Percentiles rank a stretch among this genome's conserved stretches.
phyloP scores from a whole-genome alignment of 2,888 invertebrate species.

The Ectropis crepuscularia region DNA sequence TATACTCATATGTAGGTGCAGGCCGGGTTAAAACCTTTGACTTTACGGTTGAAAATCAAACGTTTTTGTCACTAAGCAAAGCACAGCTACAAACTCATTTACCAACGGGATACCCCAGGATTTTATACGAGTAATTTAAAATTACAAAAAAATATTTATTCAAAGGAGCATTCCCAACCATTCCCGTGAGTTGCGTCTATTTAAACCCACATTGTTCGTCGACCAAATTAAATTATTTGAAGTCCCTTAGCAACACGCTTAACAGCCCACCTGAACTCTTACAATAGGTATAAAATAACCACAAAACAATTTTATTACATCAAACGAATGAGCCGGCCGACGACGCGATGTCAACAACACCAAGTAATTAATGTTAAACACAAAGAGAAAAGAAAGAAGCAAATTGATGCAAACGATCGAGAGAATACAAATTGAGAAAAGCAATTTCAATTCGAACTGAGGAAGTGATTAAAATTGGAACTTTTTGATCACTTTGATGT shows the following conservation, averaged over 20 bases:
- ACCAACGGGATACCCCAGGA: too few species aligned
- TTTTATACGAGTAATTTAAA: too few species aligned
- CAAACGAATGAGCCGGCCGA: slow-evolving; percentile 11
- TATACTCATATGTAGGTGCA: too few species aligned
- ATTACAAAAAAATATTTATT: neutral
- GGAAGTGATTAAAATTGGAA: slow-evolving; percentile 4
- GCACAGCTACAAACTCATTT: too few species aligned
- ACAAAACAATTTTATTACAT: slow-evolving; percentile 20
- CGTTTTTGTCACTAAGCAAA: too few species aligned
- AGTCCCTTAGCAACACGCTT: neutral
- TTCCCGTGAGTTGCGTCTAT: neutral
- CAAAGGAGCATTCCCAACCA: neutral
- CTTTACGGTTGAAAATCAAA: too few species aligned
- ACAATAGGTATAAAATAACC: slow-evolving; percentile 8
- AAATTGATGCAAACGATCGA: slow-evolving; percentile 22
- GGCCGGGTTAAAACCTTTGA: too few species aligned
- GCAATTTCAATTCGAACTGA: slow-evolving; percentile 13
- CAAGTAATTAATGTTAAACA: slow-evolving; percentile 33
- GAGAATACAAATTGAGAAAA: slow-evolving; percentile 13
- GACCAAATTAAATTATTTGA: neutral
- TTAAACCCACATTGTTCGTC: slow-evolving; percentile 3
- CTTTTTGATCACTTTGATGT: neutral
- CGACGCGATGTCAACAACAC: slow-evolving; percentile 20
- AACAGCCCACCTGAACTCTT: slow-evolving; percentile 5
- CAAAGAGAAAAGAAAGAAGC: slow-evolving; percentile 22